Base-by-base conservation (phyloP, 2,797 vertebrate genomes). In the Neoniphon sammara region DNA sequence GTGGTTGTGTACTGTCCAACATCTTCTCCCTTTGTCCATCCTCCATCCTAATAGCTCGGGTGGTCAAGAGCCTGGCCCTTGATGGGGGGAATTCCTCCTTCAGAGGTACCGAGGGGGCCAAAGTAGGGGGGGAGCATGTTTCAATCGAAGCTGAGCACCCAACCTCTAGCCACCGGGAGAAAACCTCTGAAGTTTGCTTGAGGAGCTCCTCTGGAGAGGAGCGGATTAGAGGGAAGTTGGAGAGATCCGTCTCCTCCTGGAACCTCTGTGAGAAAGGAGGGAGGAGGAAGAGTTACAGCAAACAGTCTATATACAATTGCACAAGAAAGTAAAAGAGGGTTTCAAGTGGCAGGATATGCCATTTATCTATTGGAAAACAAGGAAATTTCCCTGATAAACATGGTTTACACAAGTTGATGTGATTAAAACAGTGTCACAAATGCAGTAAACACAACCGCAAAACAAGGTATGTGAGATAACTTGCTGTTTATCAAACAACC, bases 151-250 rank as follows among this genome's bases (percentile, higher is more conserved):
- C 14, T 2, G 23, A 59, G 77, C 94, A 94, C 2, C 81, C 75
- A 5, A 93, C 80, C 0, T 82, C 4, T 2, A 94, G 83, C 93
- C 93, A 95, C 7, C 56, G 83, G 10, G 77, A 39, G 27, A 95
- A 83, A 52, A 95, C 81, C 60, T 87, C 81, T 21, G 91, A 93
- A 0, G 95, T 94, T 6, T 89, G 75, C 47, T 67, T 87, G 23
- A 95, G 93, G 54, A 95, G 93, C 11, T 89, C 85, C 66, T 94
- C 93, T 39, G 94, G 94, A 27, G 93, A 90, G 44, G 94, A 94
- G 25, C 57, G 25, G 23, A 83, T 53, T 0, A 11, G 44, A 2
- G 90, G 61, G 54, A 91, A 90, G 0, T 63, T 54, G 7, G 79
- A 39, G 49, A 90, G 62, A 54, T 94, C 85, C 0, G 80, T 91